These are phyloP conservation scores for Brachystomella parvula DNA, from an alignment of 1,140 invertebrate species.

Conservation along the genomic window DNA sequence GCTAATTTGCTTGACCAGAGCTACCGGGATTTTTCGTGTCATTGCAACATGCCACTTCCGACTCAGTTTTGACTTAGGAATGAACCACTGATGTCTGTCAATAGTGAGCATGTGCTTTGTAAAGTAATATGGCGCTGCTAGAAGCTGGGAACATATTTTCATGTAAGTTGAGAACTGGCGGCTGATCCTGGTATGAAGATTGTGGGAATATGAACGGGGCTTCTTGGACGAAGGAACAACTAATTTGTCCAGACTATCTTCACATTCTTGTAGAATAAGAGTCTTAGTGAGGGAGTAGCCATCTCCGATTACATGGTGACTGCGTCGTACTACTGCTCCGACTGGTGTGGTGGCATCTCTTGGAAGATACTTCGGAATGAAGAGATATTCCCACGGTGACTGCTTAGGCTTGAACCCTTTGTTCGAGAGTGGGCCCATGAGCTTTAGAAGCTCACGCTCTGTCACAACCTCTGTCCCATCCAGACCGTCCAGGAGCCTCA, in stretches of 20 bases:
- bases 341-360: neutral
- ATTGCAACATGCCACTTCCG: constrained; percentile 18
- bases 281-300: constrained; percentile 29
- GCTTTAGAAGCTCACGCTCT: neutral
- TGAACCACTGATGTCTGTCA: constrained; percentile 24
- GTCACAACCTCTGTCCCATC: neutral
- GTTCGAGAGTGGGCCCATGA: neutral
- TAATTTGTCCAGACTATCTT: constrained; percentile 15
- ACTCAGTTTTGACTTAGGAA: constrained; percentile 18
- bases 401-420: neutral
- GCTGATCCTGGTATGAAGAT: too few relatives aligned
- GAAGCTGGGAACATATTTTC: constrained; percentile 20
- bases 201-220: too few relatives aligned
- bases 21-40: constrained; percentile 22
- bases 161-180: too few relatives aligned
- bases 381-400: constrained; percentile 2
- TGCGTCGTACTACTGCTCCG: constrained; percentile 13
- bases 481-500: neutral
- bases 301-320: constrained; percentile 30
- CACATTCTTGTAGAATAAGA: constrained; percentile 20
- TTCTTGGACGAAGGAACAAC: neutral
- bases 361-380: neutral
- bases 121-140: neutral
- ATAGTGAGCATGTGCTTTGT: constrained; percentile 16
- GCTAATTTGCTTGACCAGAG: constrained; percentile 12